phyloP scores from a whole-genome alignment of 1,140 invertebrate genomes.

The Drosophila busckii region DNA sequence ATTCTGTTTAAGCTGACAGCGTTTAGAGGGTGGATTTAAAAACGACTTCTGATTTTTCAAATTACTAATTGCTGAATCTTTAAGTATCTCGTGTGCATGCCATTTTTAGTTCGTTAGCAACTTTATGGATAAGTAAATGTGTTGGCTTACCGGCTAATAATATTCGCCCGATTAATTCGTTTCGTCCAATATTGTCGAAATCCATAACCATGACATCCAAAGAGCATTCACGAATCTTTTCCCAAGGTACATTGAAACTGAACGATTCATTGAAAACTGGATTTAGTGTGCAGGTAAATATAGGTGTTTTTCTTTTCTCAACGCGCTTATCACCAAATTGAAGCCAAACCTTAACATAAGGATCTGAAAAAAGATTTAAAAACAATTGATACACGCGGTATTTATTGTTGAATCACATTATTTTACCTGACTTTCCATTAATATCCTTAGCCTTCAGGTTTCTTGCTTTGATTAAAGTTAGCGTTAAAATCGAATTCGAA shows the following conservation, averaged over 20 bases:
- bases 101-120: too few relatives aligned
- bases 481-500: slow-evolving; percentile 91
- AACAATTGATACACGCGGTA: background rate
- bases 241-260: slow-evolving; percentile 95
- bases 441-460: slow-evolving; percentile 97
- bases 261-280: slow-evolving; percentile 96
- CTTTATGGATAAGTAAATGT: background rate
- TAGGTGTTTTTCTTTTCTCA: slow-evolving; percentile 97
- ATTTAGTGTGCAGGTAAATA: slow-evolving; percentile 95
- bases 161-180: slow-evolving; percentile 94
- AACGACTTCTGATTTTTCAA: too few relatives aligned
- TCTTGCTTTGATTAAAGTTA: slow-evolving; percentile 93
- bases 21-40: too few relatives aligned
- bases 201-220: slow-evolving; percentile 96
- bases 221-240: slow-evolving; percentile 95
- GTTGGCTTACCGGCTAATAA: slow-evolving; percentile 85
- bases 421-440: slow-evolving; percentile 94
- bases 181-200: slow-evolving; percentile 95
- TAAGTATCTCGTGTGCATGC: too few relatives aligned
- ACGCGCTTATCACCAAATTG: slow-evolving; percentile 96
- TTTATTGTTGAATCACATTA: background rate
- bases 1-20: too few relatives aligned
- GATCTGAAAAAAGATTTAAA: slow-evolving; percentile 83
- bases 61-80: too few relatives aligned
- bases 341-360: slow-evolving; percentile 97